Evolutionary conservation across 2,888 invertebrate species (phyloP).

Genomic region (Melangyna quadrimaculata): DNA sequence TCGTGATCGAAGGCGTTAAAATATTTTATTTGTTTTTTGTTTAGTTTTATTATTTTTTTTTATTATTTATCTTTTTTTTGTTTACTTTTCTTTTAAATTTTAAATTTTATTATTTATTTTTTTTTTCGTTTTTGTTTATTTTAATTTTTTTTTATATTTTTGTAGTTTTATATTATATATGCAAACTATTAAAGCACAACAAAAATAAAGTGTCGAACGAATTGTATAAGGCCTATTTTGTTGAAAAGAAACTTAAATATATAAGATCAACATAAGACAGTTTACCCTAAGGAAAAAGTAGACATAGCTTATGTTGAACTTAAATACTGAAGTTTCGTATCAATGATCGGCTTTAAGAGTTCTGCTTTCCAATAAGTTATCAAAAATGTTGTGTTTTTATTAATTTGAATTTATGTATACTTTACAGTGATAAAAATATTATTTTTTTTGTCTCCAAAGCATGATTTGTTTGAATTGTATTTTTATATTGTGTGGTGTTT

Average conservation of each 20-base stretch:
- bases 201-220: no score
- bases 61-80: constrained; percentile 6
- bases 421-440: constrained; percentile 55
- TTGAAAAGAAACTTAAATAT: no score
- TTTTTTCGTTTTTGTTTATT: constrained; percentile 1
- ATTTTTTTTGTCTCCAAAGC: constrained; percentile 37
- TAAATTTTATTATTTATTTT: constrained; percentile 41
- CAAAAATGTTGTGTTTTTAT: constrained; percentile 26
- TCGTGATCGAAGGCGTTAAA: constrained; percentile 54
- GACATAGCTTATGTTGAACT: no score
- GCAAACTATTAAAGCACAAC: constrained; percentile 17
- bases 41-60: neutral
- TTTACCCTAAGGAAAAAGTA: no score
- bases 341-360: no score
- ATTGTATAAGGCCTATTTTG: no score
- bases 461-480: constrained; percentile 75
- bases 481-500: constrained; percentile 72
- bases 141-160: constrained; percentile 2
- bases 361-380: constrained; percentile 55
- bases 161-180: constrained; percentile 26
- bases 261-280: no score
- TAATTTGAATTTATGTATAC: constrained; percentile 2
- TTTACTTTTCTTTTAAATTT: neutral
- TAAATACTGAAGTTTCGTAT: no score
- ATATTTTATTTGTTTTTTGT: constrained; percentile 18